Evolutionary conservation across 2,888 invertebrate genomes (phyloP), one percentile per base, ranked within the genome.

Genomic region (Patella ulyssiponensis): DNA sequence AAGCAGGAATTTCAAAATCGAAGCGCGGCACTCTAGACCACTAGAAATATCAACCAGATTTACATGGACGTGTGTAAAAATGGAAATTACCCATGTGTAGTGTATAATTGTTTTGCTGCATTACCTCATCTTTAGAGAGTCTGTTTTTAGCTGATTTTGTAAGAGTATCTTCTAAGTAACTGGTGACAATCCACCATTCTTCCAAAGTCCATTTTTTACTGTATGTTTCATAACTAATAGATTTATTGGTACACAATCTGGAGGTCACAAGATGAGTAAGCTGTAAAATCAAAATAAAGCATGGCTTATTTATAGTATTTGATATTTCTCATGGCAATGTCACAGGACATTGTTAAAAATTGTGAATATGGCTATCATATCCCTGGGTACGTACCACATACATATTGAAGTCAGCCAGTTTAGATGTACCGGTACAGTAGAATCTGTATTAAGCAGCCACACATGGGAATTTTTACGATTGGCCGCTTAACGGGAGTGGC

Each of bases 51-150:
- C 20, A 44, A 72, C 20, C 27, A 72, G 51, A 44, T 7, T 51
- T 72, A 44, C 72, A 44, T 12, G 54, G 44, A 15, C 23, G 12
- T 54, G 20, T 56, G 52, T n/a, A 74, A 74, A 73, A n/a, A 75
- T 20, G 53, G 20, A 73, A 75, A 75, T 72, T 75, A 71, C 27
- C n/a, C n/a, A 15, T 33, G 0, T 54, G 14, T 23, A 20, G 27
- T 17, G 52, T 15, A 51, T 14, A 53, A 12, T 14, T 75, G 27
- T n/a, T 44, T 44, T 44, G 44, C 1, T 7, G 20, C 12, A 51
- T 71, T 77, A 88, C 89, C 85, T 86, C 81, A 64, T 89, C 89
- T 82, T 88, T 88, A 17, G 84, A 85, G 81, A 83, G 85, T 27
- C 83, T 77, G 52, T 86, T 81, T 77, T 84, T 86, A 7, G 87